Base-by-base conservation (phyloP, 2,113 vertebrate genomes). In the Nicator chloris region DNA sequence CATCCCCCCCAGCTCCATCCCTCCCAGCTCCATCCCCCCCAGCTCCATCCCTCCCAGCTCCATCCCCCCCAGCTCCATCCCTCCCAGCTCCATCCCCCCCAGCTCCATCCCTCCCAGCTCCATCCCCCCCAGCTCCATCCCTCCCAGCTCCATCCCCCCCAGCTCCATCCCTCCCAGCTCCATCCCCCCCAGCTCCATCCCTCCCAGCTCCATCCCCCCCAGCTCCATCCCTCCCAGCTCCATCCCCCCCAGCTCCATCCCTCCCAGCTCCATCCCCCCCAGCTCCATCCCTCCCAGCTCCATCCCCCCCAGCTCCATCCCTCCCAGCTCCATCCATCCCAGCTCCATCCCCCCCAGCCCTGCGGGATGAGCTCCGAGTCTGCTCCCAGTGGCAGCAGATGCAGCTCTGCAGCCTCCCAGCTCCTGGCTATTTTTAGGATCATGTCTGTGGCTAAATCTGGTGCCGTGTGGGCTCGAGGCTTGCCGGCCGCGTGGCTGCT, bases 351-450 rank as follows among this genome's bases (percentile, higher is more conserved):
- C 15, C 5, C 60, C 53, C 37, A 24, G 4, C 7, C 30, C 61
- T 7, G 1, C 0, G 0, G 66, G 33, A 45, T 2, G 11, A 54
- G 63, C 56, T 91, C 90, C 2, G 4, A 50, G 16, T 4, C 70
- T 2, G 4, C 47, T 90, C 91, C 60, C 69, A 0, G 2, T 21
- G 23, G 8, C 89, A 85, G 79, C 79, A 90, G 65, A 65, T n/a
- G 69, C 89, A 85, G 65, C 51, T 88, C 24, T 2, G 70, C 51
- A 92, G 47, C 60, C 86, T 96, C 82, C 42, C 31, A 6, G 44
- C 44, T 95, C 88, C 49, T 2, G 6, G 50, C 14, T 93, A 92
- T 90, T 95, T 95, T 93, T 88, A 88, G 93, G 86, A 93, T 37
- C 3, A 0, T 35, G 60, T 63, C 6, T 27, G 75, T 82, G 86